Evolutionary conservation across 2,797 vertebrate genomes (phyloP), one percentile per base, ranked within the genome.

Genomic region (Enteromius fasciolatus): DNA sequence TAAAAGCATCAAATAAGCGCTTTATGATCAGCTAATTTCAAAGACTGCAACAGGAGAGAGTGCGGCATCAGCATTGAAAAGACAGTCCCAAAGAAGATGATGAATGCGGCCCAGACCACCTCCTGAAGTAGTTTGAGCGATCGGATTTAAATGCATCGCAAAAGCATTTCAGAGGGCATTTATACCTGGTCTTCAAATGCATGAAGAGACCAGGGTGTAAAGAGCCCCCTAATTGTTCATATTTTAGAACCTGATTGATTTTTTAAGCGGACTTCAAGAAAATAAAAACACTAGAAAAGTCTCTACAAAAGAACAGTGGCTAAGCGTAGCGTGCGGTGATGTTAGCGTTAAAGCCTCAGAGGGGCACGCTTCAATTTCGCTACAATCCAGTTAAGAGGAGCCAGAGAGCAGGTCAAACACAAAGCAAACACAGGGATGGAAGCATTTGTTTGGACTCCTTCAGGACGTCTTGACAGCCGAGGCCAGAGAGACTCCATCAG

Each of bases 371-470:
- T 64, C 28, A 63, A 5, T 74, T 59, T 52, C 0, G 9, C 54
- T 39, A 52, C 68, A 64, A 64, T 50, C 31, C 41, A 64, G 72
- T 67, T 57, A 82, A 75, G 36, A 50, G 25, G 64, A 76, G 63
- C 48, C 73, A 33, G 48, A 76, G 82, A 72, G 48, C 84, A 85
- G 90, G 91, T 90, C 87, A 91, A 92, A 91, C 87, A 88, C 88
- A 90, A 92, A 90, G 87, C 90, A 93, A 94, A 93, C 91, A 87
- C 87, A 89, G 39, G 88, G 87, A 90, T 90, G 90, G 84, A 91
- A 88, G 91, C 88, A 92, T 93, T 91, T 91, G 90, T 93, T 91
- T 91, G 87, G 85, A 75, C 80, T 89, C 88, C 90, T 88, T 87
- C 88, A 89, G 92, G 91, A 89, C 76, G 83, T 79, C 86, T 89